Evolutionary conservation across 2,888 invertebrate genomes (phyloP), one percentile per base, ranked within the genome.

Genomic region (Philaethria dido): DNA sequence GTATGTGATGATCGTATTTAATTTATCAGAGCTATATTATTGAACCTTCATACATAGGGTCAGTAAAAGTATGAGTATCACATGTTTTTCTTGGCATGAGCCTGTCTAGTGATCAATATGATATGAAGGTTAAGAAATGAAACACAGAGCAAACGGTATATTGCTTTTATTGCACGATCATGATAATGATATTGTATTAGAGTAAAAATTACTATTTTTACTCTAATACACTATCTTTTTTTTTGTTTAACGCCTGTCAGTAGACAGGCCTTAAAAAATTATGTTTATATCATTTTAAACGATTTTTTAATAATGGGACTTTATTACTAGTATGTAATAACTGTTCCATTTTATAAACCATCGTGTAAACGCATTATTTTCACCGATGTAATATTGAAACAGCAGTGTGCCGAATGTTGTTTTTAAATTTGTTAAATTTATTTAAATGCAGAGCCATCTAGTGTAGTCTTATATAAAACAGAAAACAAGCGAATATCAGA

Each of bases 1-100:
- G 22, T 13, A 14, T 22, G 25, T n/a, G 57, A 42, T 25, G 9
- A 5, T 52, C 33, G 5, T 25, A 22, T 42, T 57, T 22, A 57
- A 22, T 57, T 42, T 57, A 57, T 25, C 57, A 22, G 22, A 39
- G 39, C 22, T 5, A 57, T 47, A 36, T 11, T 54, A 47, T 44
- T 70, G 62, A 70, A 65, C 63, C 16, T 60, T 55, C 25, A 42
- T 39, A 50, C n/a, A 36, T 8, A 57, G 63, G 68, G 59, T 67
- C 59, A 64, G 64, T 42, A 45, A 69, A 64, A 57, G 62, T 54
- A 61, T 29, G 48, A 25, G n/a, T 62, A n/a, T n/a, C 64, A 67
- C 67, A 62, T 62, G 67, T 25, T 25, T 42, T 42, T 57, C 25
- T 42, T 20, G 22, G 22, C 42, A 57, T 57, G 42, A 57, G 16